Base-by-base conservation (phyloP, 2,888 invertebrate species). In the Watsonalla cultraria region DNA sequence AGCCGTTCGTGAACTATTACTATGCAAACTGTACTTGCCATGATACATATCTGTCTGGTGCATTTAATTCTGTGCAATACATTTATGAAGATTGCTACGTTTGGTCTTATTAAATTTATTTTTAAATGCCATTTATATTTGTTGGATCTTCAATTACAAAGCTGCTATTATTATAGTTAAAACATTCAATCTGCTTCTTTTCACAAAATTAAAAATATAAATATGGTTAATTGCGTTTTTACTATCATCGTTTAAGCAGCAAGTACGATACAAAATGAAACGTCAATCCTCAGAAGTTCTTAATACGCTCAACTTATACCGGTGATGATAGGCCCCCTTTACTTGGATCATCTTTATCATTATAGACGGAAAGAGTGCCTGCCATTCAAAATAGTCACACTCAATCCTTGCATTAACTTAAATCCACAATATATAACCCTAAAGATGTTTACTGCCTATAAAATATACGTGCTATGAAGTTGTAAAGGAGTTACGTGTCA, bases 401-500 rank as follows among this genome's bases (percentile, higher is more conserved):
- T 51, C 51, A 49, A 51, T 46, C 35, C 15, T 39, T 14, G 11
- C 34, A 51, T 51, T 45, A 45, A 33, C 45, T n/a, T 45, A 51
- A 47, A 51, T 45, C 45, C 13, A n/a, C 42, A 45, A 51, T 45
- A 45, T 45, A 34, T 45, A 13, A 45, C 13, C 42, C 9, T 11
- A 13, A 45, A 34, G 34, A 15, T 52, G 54, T 57, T 57, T 58
- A 57, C 51, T 51, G 45, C 56, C 51, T 51, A 57, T 58, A 59
- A 63, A 53, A 57, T 53, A 39, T 9, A 53, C 55, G 54, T 57
- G 60, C 51, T 53, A 60, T 37, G 54, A 56, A 53, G 50, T 51
- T 52, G 49, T 54, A 55, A 66, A 60, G 60, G 53, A 55, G 54
- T 56, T 63, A 54, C 47, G 33, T 57, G 53, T 52, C 57, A 59